Evolutionary conservation across 2,113 vertebrate genomes (phyloP).

Genomic region (Guaruba guarouba): DNA sequence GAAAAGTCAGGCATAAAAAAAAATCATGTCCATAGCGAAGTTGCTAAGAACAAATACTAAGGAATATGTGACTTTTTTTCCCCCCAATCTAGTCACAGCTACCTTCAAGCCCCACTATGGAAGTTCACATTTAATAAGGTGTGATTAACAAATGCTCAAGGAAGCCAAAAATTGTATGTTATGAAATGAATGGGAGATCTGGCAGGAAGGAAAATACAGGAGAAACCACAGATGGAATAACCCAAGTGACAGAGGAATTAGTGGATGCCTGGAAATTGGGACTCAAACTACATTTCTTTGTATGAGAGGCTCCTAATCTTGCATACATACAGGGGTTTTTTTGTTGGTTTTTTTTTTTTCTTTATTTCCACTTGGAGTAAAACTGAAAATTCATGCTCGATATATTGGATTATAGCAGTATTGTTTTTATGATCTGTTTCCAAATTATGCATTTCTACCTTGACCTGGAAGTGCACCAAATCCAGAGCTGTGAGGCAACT

Average conservation of each 20-base stretch:
- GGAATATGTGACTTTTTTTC: background rate
- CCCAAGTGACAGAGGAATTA: background rate
- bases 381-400: background rate
- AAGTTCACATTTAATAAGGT: conserved; percentile 68
- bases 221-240: conserved; percentile 40
- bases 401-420: background rate
- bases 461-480: background rate
- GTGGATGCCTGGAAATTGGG: conserved; percentile 13
- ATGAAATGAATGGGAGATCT: conserved; percentile 42
- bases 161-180: conserved; percentile 48
- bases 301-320: background rate
- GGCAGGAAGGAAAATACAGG: conserved; percentile 28
- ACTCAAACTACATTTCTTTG: background rate
- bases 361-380: background rate
- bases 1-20: background rate
- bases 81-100: conserved; percentile 8
- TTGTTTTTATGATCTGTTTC: background rate
- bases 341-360: background rate
- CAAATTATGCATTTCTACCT: background rate
- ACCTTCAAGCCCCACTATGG: conserved; percentile 49
- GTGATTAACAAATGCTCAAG: conserved; percentile 47
- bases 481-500: background rate
- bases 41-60: background rate
- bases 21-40: background rate
- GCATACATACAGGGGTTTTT: background rate